phyloP scores from a whole-genome alignment of 2,113 vertebrate species.

The Eira barbara region DNA sequence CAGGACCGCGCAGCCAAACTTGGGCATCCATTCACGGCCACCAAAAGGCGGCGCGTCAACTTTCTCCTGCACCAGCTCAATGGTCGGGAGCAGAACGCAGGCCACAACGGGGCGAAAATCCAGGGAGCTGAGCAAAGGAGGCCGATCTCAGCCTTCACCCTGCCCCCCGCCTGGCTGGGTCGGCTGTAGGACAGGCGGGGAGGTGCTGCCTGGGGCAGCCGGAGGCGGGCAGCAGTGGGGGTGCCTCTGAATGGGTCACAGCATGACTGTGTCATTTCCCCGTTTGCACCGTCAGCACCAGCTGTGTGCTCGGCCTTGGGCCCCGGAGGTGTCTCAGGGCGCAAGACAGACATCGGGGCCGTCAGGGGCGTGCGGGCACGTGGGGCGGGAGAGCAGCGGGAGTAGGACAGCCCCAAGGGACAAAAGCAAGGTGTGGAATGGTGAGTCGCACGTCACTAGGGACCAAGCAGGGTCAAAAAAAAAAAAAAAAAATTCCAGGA shows the following conservation, averaged over 20 bases:
- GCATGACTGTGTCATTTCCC: fast-evolving
- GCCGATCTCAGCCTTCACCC: not conserved
- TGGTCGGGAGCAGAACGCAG: fast-evolving
- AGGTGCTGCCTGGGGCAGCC: not conserved
- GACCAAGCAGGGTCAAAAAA: not conserved
- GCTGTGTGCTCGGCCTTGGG: no score
- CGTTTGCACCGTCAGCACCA: no score
- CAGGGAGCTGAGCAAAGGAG: not conserved
- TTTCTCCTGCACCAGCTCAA: not conserved
- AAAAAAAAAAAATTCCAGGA: not conserved
- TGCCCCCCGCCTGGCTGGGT: no score
- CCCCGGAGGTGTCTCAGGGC: not conserved
- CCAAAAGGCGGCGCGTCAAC: fast-evolving
- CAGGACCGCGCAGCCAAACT: no score
- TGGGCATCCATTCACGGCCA: not conserved
- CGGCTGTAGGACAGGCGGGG: not conserved
- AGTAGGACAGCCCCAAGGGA: not conserved
- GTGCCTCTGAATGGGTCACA: not conserved
- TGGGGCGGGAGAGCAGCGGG: not conserved
- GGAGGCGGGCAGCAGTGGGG: not conserved
- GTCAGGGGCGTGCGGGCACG: not conserved
- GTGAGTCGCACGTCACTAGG: not conserved
- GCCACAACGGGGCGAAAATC: fast-evolving
- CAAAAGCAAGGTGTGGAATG: not conserved
- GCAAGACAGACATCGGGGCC: not conserved